phyloP scores from a whole-genome alignment of 2,113 vertebrate species.

The Anas platyrhynchos region DNA sequence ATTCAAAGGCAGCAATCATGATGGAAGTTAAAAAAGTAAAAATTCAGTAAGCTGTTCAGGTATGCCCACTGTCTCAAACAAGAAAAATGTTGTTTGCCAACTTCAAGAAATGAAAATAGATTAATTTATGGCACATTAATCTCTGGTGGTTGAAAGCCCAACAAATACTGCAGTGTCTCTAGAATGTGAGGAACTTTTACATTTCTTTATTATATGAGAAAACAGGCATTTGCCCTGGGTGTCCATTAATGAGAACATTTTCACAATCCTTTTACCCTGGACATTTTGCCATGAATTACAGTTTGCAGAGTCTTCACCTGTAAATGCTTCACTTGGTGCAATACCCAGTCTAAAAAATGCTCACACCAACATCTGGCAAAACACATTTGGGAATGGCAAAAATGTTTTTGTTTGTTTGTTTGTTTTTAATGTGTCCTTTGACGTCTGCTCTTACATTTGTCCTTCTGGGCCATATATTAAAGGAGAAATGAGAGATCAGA shows the following conservation, averaged over 20 bases:
- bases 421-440: neutral
- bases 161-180: neutral
- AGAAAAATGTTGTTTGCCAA: neutral
- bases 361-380: slow-evolving; percentile 53
- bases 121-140: neutral
- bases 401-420: neutral
- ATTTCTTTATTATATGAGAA: slow-evolving; percentile 6
- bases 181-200: neutral
- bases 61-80: neutral
- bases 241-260: neutral
- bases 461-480: slow-evolving; percentile 14
- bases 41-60: neutral
- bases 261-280: neutral
- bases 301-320: slow-evolving; percentile 37
- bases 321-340: slow-evolving; percentile 48
- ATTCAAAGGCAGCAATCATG: neutral
- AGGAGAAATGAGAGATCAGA: slow-evolving; percentile 25
- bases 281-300: slow-evolving; percentile 38
- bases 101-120: neutral
- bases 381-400: slow-evolving; percentile 1
- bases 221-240: neutral
- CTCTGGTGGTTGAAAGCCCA: neutral
- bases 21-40: slow-evolving; percentile 11
- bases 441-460: slow-evolving; percentile 8
- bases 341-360: neutral